Conservation (phyloP, 2,113 vertebrate species). For the Sakesphorus luctuosus region DNA sequence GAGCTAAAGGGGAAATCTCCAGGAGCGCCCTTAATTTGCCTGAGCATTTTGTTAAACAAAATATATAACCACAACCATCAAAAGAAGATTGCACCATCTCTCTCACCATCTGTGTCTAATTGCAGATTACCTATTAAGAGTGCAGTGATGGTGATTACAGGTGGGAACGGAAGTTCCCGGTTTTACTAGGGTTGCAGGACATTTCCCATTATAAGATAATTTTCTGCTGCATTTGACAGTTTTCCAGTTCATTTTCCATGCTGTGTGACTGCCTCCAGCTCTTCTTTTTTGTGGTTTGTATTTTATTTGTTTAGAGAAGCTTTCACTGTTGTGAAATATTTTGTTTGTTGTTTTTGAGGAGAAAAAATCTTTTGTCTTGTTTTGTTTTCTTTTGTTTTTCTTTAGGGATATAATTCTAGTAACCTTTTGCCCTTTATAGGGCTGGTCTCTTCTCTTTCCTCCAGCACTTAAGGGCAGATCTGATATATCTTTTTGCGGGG, state of each 20-base stretch:
- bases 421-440: background rate
- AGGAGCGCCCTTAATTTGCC: conserved; percentile 45
- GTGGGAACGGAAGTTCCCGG: conserved; percentile 42
- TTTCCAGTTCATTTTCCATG: conserved; percentile 50
- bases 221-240: conserved; percentile 13
- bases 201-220: conserved; percentile 56
- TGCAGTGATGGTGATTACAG: conserved; percentile 49
- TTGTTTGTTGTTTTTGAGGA: background rate
- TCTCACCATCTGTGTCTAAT: conserved; percentile 55
- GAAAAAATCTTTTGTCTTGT: background rate
- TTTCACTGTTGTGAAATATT: background rate
- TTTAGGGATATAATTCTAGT: background rate
- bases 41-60: conserved; percentile 31
- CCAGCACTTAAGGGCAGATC: background rate
- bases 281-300: background rate
- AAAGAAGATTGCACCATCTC: background rate
- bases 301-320: background rate
- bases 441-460: background rate
- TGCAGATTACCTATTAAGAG: conserved; percentile 37
- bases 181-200: conserved; percentile 26
- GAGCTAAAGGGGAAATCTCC: conserved; percentile 51
- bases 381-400: accelerated
- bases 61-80: background rate
- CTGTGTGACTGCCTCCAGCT: conserved; percentile 32
- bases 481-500: background rate